Evolutionary conservation across 2,888 invertebrate genomes (phyloP).

Genomic region (Eilema griseolum): DNA sequence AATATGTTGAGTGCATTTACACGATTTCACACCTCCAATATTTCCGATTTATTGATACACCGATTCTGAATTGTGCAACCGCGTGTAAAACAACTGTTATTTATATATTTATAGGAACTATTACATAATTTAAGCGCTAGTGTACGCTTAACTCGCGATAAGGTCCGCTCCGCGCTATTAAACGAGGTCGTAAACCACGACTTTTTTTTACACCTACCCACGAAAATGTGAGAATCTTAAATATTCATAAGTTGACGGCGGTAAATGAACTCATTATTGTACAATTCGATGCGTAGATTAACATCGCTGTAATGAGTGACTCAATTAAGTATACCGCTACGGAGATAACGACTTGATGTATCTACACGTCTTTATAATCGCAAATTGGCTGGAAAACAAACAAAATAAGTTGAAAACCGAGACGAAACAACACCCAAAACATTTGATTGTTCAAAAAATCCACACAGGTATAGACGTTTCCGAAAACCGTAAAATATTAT

Average conservation of each 20-base stretch:
- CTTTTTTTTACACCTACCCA: constrained; percentile 65
- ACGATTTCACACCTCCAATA: constrained; percentile 67
- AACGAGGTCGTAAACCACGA: constrained; percentile 62
- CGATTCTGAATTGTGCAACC: constrained; percentile 36
- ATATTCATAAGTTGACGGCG: constrained; percentile 77
- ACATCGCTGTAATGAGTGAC: constrained; percentile 72
- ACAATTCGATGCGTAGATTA: constrained; percentile 75
- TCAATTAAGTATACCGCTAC: constrained; percentile 71
- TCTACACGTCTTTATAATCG: constrained; percentile 70
- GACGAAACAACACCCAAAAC: constrained; percentile 79
- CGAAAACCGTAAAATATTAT: constrained; percentile 80
- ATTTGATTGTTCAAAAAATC: constrained; percentile 62
- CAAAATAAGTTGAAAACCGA: constrained; percentile 75
- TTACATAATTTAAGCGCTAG: constrained; percentile 37
- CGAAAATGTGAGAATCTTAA: constrained; percentile 64
- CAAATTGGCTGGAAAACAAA: constrained; percentile 85
- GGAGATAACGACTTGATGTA: constrained; percentile 60
- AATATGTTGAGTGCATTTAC: constrained; percentile 52
- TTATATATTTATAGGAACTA: constrained; percentile 43
- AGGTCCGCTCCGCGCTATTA: constrained; percentile 61
- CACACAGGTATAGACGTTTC: constrained; percentile 71
- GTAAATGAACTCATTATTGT: constrained; percentile 80
- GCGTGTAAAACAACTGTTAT: constrained; percentile 39
- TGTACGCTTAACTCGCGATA: constrained; percentile 41
- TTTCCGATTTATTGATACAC: constrained; percentile 39